Conservation (phyloP, 2,888 invertebrate species). For the Coleophora deauratella region DNA sequence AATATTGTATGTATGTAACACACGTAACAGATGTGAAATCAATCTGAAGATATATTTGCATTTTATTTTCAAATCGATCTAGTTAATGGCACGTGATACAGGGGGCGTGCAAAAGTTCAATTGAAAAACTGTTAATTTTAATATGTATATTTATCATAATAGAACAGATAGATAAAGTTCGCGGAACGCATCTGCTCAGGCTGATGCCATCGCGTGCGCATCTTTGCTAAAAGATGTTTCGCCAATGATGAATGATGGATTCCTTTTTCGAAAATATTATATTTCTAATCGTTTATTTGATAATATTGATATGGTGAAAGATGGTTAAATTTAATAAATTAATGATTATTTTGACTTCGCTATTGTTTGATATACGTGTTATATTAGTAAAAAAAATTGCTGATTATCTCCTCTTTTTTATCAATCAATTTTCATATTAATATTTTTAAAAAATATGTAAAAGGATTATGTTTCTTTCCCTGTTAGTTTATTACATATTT, state of each 20-base stretch:
- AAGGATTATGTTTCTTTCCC: too few relatives aligned
- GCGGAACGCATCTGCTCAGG: constrained; percentile 13
- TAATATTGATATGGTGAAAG: neutral
- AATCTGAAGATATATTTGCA: constrained; percentile 25
- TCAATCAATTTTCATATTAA: too few relatives aligned
- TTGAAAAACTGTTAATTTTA: constrained; percentile 15
- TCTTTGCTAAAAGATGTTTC: constrained; percentile 48
- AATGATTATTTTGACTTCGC: neutral
- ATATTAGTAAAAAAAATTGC: too few relatives aligned
- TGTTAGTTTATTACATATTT: too few relatives aligned
- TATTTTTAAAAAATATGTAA: too few relatives aligned
- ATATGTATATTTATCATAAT: neutral
- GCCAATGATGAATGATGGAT: constrained; percentile 42
- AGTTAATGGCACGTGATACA: constrained; percentile 13
- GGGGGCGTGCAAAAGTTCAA: constrained; percentile 6
- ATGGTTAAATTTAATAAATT: neutral
- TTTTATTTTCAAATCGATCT: constrained; percentile 20
- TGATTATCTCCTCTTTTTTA: too few relatives aligned
- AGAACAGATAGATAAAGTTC: constrained; percentile 13
- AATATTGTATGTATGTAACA: too few relatives aligned
- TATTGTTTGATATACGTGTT: too few relatives aligned
- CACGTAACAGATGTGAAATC: constrained; percentile 25
- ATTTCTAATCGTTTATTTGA: constrained; percentile 21
- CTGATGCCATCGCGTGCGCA: constrained; percentile 36
- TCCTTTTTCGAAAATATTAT: constrained; percentile 30